These are phyloP conservation scores for Callipepla californica DNA, from an alignment of 2,113 vertebrate species.

Conservation along the genomic window DNA sequence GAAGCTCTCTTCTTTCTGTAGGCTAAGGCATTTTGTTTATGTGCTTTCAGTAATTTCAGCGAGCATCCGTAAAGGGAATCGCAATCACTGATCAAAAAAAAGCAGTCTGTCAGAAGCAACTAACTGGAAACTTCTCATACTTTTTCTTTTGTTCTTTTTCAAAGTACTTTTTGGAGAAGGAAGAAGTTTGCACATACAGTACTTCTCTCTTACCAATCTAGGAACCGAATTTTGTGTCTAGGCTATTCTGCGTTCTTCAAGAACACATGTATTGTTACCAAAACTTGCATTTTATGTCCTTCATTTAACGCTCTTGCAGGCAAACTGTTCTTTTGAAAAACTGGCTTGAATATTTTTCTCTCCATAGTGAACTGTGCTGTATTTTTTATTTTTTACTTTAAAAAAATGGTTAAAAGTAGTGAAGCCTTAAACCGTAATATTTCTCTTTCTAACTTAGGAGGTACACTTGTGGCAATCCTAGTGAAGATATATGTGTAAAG, in stretches of 20 bases:
- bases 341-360: slow-evolving; percentile 28
- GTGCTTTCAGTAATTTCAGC: not conserved
- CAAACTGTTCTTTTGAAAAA: slow-evolving; percentile 33
- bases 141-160: not conserved
- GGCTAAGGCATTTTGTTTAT: not conserved
- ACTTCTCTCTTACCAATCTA: not conserved
- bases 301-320: slow-evolving; percentile 2
- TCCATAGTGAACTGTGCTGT: slow-evolving; percentile 8
- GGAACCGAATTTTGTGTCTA: not conserved
- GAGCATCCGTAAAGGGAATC: not conserved
- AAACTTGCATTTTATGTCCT: not conserved
- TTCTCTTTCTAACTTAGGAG: slow-evolving; percentile 73
- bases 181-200: not conserved
- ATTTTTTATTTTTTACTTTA: not conserved
- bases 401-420: slow-evolving; percentile 50
- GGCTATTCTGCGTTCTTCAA: not conserved
- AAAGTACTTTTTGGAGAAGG: slow-evolving; percentile 13
- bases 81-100: not conserved
- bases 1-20: not conserved
- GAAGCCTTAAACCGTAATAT: slow-evolving; percentile 67
- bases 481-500: slow-evolving; percentile 75
- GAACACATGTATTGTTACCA: not conserved
- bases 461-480: slow-evolving; percentile 75
- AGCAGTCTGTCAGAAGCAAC: not conserved
- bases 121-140: slow-evolving; percentile 1